phyloP scores from a whole-genome alignment of 2,113 vertebrate genomes.

The Gavia stellata region DNA sequence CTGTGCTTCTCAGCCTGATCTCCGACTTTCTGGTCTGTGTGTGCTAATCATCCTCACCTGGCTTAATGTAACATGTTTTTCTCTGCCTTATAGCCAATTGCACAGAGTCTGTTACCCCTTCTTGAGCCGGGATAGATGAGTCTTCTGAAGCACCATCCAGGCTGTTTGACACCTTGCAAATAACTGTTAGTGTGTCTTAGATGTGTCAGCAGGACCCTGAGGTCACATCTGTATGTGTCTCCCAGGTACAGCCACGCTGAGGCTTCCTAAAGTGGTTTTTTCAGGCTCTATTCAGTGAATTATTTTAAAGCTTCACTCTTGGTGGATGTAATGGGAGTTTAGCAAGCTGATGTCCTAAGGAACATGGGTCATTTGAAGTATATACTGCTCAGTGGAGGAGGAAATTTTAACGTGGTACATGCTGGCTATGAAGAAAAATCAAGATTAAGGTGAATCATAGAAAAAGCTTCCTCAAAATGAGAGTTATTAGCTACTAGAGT shows the following conservation, averaged over 20 bases:
- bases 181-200: neutral
- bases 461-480: neutral
- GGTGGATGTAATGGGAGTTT: neutral
- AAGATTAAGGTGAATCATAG: neutral
- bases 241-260: neutral
- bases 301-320: neutral
- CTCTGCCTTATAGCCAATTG: accelerated
- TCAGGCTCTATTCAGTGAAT: neutral
- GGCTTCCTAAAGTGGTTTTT: neutral
- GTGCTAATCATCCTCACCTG: neutral
- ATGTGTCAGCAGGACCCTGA: neutral
- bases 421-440: neutral
- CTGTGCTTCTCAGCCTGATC: neutral
- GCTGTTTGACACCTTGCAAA: neutral
- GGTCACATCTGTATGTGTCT: accelerated
- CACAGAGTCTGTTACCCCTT: neutral
- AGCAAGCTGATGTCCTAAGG: neutral
- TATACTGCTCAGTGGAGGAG: accelerated
- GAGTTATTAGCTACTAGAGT: neutral
- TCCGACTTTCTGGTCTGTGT: accelerated
- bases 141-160: neutral
- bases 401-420: neutral
- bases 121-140: accelerated
- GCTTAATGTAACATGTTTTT: accelerated
- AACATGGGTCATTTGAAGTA: neutral